These are phyloP conservation scores for Periophthalmodon schlosseri DNA, from an alignment of 2,113 vertebrate genomes.

Conservation along the genomic window DNA sequence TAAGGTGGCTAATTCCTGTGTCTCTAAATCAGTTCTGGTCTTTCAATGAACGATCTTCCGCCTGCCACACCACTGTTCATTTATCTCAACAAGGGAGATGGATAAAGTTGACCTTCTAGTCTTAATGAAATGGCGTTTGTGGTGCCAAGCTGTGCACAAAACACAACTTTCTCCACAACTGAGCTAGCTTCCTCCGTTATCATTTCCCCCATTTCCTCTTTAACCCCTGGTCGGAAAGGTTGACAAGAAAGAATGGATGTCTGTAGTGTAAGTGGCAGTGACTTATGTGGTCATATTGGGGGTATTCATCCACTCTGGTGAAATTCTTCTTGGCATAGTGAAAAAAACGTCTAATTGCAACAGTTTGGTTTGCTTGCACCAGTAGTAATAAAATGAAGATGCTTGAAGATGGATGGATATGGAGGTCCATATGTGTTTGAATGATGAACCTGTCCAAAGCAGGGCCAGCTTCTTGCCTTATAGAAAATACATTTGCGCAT, in stretches of 20 bases:
- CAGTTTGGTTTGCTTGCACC: neutral
- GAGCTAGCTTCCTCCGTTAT: conserved; percentile 36
- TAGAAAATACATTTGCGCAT: neutral
- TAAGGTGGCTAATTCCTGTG: conserved; percentile 3
- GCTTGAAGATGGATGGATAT: too few species aligned
- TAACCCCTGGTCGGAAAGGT: conserved; percentile 1
- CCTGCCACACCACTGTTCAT: conserved; percentile 63
- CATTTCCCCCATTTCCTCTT: conserved; percentile 30
- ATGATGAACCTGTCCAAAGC: neutral
- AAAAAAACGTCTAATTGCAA: conserved; percentile 10
- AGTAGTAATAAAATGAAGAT: too few species aligned
- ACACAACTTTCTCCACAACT: conserved; percentile 23
- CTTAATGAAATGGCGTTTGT: conserved; percentile 69
- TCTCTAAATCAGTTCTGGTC: conserved; percentile 54
- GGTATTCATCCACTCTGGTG: neutral
- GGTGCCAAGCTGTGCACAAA: conserved; percentile 42
- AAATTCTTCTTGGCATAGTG: conserved; percentile 1
- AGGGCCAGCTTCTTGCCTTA: neutral
- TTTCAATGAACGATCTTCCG: conserved; percentile 68
- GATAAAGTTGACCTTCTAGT: conserved; percentile 73
- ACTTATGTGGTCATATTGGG: conserved; percentile 6
- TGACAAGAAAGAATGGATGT: conserved; percentile 8
- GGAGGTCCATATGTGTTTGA: neutral
- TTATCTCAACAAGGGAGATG: conserved; percentile 71
- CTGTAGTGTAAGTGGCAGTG: conserved; percentile 2